Conservation (phyloP, 2,113 vertebrate species). For the Synchiropus splendidus region DNA sequence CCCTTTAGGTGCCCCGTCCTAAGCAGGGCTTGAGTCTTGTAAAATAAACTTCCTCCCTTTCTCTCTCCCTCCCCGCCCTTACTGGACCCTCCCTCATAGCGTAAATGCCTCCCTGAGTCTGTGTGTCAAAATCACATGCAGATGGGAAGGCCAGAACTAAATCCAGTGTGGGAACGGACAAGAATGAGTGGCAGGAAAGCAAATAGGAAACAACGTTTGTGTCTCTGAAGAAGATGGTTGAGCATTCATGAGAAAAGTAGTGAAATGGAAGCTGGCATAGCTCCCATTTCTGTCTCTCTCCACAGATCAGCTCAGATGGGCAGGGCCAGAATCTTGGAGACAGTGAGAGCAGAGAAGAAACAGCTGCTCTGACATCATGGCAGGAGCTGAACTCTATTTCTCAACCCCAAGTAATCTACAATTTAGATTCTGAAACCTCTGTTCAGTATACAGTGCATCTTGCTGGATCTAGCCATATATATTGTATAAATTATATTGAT, state of each 20-base stretch:
- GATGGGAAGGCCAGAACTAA: constrained; percentile 52
- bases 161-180: constrained; percentile 15
- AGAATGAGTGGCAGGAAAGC: constrained; percentile 5
- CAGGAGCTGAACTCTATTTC: too few relatives aligned
- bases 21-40: constrained; percentile 33
- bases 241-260: constrained; percentile 11
- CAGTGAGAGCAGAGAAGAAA: constrained; percentile 24
- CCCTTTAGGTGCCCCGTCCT: constrained; percentile 37
- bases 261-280: constrained; percentile 16
- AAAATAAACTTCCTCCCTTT: constrained; percentile 53
- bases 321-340: too few relatives aligned
- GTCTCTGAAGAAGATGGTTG: constrained; percentile 14
- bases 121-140: constrained; percentile 60
- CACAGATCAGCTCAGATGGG: constrained; percentile 11
- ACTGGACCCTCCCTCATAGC: constrained; percentile 32
- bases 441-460: too few relatives aligned
- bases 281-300: constrained; percentile 8
- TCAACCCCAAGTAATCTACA: too few relatives aligned
- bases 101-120: constrained; percentile 44
- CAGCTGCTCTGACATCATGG: constrained; percentile 29
- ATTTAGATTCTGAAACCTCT: too few relatives aligned
- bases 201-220: constrained; percentile 25
- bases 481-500: too few relatives aligned
- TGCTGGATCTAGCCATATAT: too few relatives aligned
- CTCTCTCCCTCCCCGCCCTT: constrained; percentile 28